Conservation (phyloP, 2,797 vertebrate genomes). For the Toxotes lorentzi region DNA sequence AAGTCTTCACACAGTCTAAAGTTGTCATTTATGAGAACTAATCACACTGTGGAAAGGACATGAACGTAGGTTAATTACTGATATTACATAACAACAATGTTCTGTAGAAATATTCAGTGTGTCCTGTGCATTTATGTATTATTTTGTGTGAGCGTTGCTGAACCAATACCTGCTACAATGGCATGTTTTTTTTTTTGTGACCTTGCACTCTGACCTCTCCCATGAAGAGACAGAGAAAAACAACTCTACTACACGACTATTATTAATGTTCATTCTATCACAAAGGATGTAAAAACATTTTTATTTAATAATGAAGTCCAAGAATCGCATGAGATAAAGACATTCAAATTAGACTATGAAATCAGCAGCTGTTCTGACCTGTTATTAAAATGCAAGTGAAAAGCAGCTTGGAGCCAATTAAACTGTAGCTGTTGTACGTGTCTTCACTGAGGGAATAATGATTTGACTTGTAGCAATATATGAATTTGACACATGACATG, state of each 20-base stretch:
- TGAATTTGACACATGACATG: slow-evolving; percentile 43
- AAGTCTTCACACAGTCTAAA: background rate
- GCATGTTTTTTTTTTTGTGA: background rate
- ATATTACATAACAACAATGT: background rate
- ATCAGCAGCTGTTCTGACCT: background rate
- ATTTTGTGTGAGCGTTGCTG: background rate
- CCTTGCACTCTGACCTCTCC: background rate
- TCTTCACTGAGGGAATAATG: slow-evolving; percentile 17
- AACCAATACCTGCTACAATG: background rate
- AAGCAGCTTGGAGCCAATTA: slow-evolving; percentile 31
- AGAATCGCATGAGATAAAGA: background rate
- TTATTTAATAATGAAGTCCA: background rate
- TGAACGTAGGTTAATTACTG: slow-evolving; percentile 21
- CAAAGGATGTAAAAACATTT: background rate
- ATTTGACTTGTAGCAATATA: slow-evolving; percentile 26
- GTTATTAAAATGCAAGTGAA: slow-evolving; percentile 14
- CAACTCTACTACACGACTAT: background rate
- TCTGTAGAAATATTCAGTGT: background rate
- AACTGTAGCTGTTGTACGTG: slow-evolving; percentile 5
- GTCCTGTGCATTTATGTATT: background rate
- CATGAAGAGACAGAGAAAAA: background rate
- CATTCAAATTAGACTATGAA: background rate
- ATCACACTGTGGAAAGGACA: background rate
- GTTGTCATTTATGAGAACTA: slow-evolving; percentile 14
- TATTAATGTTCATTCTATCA: slow-evolving; percentile 14